A percentile compares a stretch with the other conserved stretches of the same genome.
phyloP scores from a whole-genome alignment of 1,140 invertebrate species.

The Caenorhabditis brenneri region DNA sequence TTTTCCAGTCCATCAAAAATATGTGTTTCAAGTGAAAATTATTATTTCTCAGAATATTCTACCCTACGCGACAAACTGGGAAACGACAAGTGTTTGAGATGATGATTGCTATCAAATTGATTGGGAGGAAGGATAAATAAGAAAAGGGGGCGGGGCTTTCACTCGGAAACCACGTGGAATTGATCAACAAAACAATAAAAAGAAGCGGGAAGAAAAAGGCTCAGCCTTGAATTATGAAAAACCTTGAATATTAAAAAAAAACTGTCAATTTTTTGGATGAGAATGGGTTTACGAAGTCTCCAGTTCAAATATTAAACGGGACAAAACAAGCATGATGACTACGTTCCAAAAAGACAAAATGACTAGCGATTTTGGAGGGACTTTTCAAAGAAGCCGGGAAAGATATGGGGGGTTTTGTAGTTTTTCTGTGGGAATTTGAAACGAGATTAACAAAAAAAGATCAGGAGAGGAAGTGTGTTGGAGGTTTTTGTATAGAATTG shows the following conservation, averaged over 20 bases:
- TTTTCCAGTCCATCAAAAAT: not conserved
- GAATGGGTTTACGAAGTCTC: not conserved
- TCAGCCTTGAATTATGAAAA: constrained; percentile 14
- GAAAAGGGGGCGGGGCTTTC: not conserved
- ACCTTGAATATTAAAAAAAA: not conserved
- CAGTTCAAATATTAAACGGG: not conserved
- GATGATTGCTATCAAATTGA: not conserved
- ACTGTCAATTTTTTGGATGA: not conserved
- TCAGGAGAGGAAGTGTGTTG: not conserved
- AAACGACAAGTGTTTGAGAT: constrained; percentile 27
- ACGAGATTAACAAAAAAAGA: not conserved
- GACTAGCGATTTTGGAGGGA: not conserved
- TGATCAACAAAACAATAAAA: not conserved
- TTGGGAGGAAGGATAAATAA: not conserved
- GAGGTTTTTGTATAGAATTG: no score
- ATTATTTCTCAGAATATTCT: not conserved
- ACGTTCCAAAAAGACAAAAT: not conserved
- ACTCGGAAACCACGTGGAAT: constrained; percentile 14
- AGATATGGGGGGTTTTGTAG: not conserved
- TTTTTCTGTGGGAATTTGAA: not conserved
- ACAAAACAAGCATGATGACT: not conserved
- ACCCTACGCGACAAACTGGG: constrained; percentile 37
- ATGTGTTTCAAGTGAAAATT: not conserved
- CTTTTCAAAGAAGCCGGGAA: not conserved
- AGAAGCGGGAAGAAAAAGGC: not conserved